Conservation (phyloP, 2,113 vertebrate species). For the Sakesphorus luctuosus region DNA sequence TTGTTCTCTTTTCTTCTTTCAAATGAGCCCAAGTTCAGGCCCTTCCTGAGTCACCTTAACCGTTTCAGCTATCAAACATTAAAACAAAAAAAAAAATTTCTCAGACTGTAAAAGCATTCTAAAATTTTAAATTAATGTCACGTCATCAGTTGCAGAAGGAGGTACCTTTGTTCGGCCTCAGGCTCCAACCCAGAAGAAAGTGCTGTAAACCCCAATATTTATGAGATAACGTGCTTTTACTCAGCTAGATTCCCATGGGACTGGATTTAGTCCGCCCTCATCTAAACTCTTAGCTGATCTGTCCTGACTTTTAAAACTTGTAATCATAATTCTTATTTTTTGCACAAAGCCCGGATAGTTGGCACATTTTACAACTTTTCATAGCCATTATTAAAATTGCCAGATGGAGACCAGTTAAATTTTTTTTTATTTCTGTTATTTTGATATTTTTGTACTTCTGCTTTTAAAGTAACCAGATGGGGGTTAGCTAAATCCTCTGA, state of each 20-base stretch:
- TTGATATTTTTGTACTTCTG: slow-evolving; percentile 28
- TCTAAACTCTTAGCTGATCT: neutral
- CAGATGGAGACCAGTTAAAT: slow-evolving; percentile 39
- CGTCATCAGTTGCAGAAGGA: neutral
- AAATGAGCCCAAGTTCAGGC: neutral
- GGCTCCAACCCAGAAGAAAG: neutral
- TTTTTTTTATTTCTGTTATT: neutral
- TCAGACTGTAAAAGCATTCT: neutral
- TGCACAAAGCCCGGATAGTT: neutral
- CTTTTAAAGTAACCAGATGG: slow-evolving; percentile 40
- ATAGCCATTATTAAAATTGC: slow-evolving; percentile 42
- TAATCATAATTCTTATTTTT: neutral
- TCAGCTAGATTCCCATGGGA: neutral
- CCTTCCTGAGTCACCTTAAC: neutral
- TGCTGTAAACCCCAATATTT: neutral
- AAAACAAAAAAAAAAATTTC: neutral
- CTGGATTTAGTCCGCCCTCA: neutral
- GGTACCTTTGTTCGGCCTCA: neutral
- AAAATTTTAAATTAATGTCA: neutral
- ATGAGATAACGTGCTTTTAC: neutral
- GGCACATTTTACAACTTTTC: neutral
- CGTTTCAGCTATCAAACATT: neutral
- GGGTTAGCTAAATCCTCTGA: slow-evolving; percentile 41
- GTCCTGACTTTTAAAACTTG: neutral
- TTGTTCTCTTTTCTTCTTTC: neutral